A percentile compares a stretch with the other conserved stretches of the same genome.
Conservation (phyloP, 2,888 invertebrate species). For the Podotricha telesiphe region DNA sequence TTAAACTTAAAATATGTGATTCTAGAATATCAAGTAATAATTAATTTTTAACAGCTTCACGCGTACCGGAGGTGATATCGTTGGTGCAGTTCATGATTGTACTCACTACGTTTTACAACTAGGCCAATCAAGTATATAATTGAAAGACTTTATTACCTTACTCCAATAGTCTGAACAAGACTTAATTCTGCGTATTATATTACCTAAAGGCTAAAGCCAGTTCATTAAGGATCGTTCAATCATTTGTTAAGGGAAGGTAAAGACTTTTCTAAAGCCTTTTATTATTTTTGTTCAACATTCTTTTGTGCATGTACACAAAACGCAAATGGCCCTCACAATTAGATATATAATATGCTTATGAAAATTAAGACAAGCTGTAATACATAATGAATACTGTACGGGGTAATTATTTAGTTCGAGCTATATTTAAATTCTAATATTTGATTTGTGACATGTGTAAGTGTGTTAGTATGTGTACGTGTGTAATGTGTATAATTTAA, state of each 20-base stretch:
- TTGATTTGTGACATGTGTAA: background rate
- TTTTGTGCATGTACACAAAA: constrained; percentile 41
- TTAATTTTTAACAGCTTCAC: constrained; percentile 14
- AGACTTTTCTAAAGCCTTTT: constrained; percentile 47
- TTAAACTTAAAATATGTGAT: background rate
- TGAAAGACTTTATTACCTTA: constrained; percentile 52
- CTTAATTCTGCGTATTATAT: constrained; percentile 62
- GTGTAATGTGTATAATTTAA: too few species aligned
- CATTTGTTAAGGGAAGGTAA: constrained; percentile 62
- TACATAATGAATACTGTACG: constrained; percentile 7
- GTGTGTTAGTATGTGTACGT: too few species aligned
- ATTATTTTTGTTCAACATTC: constrained; percentile 48
- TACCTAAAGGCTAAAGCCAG: constrained; percentile 68
- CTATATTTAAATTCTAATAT: constrained; percentile 10
- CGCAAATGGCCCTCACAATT: constrained; percentile 35
- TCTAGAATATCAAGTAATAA: constrained; percentile 1
- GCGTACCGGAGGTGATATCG: constrained; percentile 2
- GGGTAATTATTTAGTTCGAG: constrained; percentile 4
- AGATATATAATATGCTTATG: constrained; percentile 33
- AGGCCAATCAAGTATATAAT: constrained; percentile 49
- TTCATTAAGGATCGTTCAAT: constrained; percentile 75
- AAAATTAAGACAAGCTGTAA: constrained; percentile 18
- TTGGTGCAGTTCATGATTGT: constrained; percentile 38
- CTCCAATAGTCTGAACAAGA: constrained; percentile 53
- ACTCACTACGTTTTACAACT: constrained; percentile 47